Evolutionary conservation across 2,888 invertebrate species (phyloP).

Genomic region (Icerya purchasi): DNA sequence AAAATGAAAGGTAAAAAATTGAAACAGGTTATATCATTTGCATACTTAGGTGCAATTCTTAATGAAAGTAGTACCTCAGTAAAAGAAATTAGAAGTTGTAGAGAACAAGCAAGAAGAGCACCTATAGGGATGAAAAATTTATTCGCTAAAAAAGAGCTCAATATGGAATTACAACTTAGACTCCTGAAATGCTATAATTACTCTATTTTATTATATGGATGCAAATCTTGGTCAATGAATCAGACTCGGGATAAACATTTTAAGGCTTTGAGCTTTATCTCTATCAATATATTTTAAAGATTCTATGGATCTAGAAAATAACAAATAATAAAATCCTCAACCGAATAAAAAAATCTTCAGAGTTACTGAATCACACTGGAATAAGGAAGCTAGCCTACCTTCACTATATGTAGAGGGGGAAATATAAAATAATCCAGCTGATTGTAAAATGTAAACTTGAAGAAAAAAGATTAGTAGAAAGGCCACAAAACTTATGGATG

Average conservation of each 20-base stretch:
- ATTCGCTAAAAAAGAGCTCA: no score
- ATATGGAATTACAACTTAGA: not conserved
- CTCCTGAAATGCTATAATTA: no score
- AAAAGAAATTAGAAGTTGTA: not conserved
- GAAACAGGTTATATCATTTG: not conserved
- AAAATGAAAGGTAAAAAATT: not conserved
- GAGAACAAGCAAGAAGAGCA: not conserved
- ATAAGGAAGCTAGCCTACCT: not conserved
- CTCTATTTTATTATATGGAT: not conserved
- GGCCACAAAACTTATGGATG: not conserved
- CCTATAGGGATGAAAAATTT: not conserved
- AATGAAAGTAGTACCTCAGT: not conserved
- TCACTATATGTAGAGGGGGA: not conserved
- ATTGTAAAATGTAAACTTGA: not conserved
- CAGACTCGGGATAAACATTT: not conserved
- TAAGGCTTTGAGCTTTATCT: no score
- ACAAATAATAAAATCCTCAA: not conserved
- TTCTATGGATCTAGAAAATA: not conserved
- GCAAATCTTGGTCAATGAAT: not conserved
- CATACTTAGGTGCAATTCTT: not conserved
- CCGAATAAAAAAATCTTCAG: not conserved
- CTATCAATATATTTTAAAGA: not conserved
- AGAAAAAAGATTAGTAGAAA: not conserved
- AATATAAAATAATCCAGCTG: not conserved
- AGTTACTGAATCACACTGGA: no score